Evolutionary conservation across 2,113 vertebrate genomes (phyloP).

Genomic region (Ophthalmolycus amberensis): DNA sequence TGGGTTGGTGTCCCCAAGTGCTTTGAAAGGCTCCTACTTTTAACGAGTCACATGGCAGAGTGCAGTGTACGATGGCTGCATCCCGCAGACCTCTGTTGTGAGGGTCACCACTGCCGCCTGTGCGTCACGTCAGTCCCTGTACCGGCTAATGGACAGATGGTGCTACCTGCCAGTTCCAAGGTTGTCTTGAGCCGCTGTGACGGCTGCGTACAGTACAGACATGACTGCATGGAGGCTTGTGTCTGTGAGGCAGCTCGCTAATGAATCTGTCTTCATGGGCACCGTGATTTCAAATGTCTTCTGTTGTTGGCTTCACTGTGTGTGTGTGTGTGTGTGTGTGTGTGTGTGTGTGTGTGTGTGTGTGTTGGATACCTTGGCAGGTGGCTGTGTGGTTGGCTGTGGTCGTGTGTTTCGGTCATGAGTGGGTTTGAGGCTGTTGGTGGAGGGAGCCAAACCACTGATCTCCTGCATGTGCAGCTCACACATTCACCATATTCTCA

Average conservation of each 20-base stretch:
- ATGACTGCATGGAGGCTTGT: neutral
- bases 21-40: conserved; percentile 17
- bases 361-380: conserved; percentile 9
- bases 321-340: neutral
- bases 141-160: conserved; percentile 56
- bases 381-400: conserved; percentile 55
- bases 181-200: conserved; percentile 33
- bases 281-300: neutral
- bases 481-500: conserved; percentile 26
- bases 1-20: neutral
- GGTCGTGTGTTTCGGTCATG: conserved; percentile 63
- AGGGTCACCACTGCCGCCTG: conserved; percentile 18
- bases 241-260: neutral
- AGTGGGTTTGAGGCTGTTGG: conserved; percentile 87
- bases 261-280: neutral
- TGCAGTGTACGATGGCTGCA: neutral
- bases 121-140: conserved; percentile 15
- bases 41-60: neutral
- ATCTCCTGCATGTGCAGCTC: conserved; percentile 16
- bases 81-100: neutral
- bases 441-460: conserved; percentile 63
- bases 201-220: neutral
- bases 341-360: neutral
- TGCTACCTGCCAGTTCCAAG: conserved; percentile 55
- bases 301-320: neutral